Evolutionary conservation across 2,113 vertebrate genomes (phyloP), one percentile per base, ranked within the genome.

Genomic region (Salvelinus namaycush): DNA sequence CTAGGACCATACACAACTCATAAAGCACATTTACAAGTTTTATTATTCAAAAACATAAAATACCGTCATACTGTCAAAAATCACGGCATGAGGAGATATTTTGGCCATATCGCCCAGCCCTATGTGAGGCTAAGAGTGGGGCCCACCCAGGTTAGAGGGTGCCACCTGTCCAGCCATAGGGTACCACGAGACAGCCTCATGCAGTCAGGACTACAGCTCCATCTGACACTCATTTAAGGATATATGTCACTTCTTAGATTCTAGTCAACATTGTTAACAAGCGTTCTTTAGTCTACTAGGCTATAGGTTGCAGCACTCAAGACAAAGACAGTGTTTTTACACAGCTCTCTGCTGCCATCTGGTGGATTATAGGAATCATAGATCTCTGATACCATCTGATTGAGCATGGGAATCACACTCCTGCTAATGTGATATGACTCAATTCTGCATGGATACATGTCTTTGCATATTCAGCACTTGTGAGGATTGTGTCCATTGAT

Each of bases 311-410:
- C 59, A 24, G 59, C 59, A 20, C n/a, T 70, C 18, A n/a, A 57
- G 4, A 60, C 70, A 62, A 11, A 77, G 44, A 22, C 16, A 60
- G 48, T 9, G 1, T 7, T 74, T 68, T 1, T 84, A 6, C 49
- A 7, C 27, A 72, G 76, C 70, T 75, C 82, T 89, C 31, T 89
- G 78, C 85, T 92, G 87, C 84, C 93, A 88, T 87, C 93, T 91
- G 79, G 76, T 83, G 90, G 87, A 75, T 73, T 60, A 76, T 0
- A 65, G 71, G 20, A 57, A 22, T 62, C 54, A 0, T 73, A 57
- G 14, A 18, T 5, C 18, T 20, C 39, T 44, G 39, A 9, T 44
- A 9, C 39, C 9, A 11, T 44, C 9, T 44, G 39, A 11, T 44
- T 9, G 39, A 44, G 9, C 39, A 44, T 44, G 8, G 39, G 9